Conservation (phyloP, 2,797 vertebrate genomes). For the Champsocephalus esox region DNA sequence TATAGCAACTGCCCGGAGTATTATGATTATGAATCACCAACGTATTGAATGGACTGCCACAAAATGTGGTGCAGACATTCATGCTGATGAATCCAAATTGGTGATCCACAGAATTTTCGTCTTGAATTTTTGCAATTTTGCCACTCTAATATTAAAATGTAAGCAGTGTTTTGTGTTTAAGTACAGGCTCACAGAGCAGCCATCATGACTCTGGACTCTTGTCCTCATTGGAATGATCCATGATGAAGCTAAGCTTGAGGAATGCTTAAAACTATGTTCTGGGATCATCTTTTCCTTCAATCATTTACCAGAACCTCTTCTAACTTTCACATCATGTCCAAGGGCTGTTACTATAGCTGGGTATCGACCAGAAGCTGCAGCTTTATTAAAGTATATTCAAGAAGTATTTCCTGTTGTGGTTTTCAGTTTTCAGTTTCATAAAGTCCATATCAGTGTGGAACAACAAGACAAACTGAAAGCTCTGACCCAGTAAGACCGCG, state of each 20-base stretch:
- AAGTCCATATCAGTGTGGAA: neutral
- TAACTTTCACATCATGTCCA: neutral
- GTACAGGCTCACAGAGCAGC: neutral
- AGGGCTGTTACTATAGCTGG: neutral
- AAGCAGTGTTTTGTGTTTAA: too few species aligned
- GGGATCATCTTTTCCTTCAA: too few species aligned
- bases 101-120: neutral
- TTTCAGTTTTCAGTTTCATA: neutral
- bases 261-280: too few species aligned
- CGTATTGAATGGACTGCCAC: neutral
- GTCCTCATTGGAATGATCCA: neutral
- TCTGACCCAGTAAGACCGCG: neutral
- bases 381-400: neutral
- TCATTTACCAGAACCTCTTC: neutral
- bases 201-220: neutral
- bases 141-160: too few species aligned
- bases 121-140: neutral
- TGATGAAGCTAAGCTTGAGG: neutral
- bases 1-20: neutral
- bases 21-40: neutral
- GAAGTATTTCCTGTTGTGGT: neutral
- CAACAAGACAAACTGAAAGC: neutral
- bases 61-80: too few species aligned
- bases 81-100: neutral
- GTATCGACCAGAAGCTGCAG: neutral